These are phyloP conservation scores for Odocoileus hemionus DNA, from an alignment of 2,113 vertebrate genomes.

Conservation along the genomic window DNA sequence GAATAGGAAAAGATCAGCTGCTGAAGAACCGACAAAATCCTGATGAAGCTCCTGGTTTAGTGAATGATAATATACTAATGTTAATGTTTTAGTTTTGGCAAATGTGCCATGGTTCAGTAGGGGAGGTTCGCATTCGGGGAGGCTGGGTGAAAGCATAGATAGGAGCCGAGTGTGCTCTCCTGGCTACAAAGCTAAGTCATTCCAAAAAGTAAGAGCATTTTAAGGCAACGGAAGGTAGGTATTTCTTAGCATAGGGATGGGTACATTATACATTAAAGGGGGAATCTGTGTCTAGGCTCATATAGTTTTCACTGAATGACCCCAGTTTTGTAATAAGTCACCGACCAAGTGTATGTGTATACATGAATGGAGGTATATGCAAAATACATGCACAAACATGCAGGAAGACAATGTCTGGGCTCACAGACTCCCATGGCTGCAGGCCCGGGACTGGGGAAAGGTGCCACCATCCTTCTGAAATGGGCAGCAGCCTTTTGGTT, in stretches of 20 bases:
- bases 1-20: background rate
- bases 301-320: background rate
- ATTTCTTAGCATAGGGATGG: background rate
- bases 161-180: background rate
- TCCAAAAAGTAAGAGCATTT: background rate
- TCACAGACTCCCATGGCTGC: background rate
- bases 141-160: background rate
- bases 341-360: background rate
- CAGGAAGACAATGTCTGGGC: background rate
- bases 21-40: background rate
- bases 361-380: no score
- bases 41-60: background rate
- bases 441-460: background rate
- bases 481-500: background rate
- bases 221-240: background rate
- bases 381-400: fast-evolving
- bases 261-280: background rate
- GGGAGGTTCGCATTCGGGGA: background rate
- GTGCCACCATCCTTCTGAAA: background rate
- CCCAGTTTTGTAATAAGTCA: background rate
- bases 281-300: background rate
- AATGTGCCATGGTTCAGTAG: background rate
- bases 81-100: background rate
- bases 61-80: background rate
- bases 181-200: background rate